Evolutionary conservation across 2,888 invertebrate species (phyloP), one percentile per base, ranked within the genome.

Genomic region (Actias luna): DNA sequence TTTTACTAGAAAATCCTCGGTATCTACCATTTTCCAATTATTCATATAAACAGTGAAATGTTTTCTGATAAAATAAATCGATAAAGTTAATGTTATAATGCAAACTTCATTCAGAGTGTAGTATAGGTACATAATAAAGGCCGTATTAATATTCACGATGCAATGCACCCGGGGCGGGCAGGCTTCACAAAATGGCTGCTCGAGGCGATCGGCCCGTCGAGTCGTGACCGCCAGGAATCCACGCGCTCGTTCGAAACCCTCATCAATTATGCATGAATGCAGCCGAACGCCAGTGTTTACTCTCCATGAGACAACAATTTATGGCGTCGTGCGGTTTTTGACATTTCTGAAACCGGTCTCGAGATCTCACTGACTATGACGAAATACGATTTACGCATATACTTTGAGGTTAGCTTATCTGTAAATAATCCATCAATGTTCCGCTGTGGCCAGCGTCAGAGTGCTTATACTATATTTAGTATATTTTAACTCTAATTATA

Each of bases 221-320:
- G 84, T 90, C 90, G 91, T 90, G 90, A 90, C 89, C 87, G 89
- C 82, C 86, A 82, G 89, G 92, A 90, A 88, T 91, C 89, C 86
- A 88, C 84, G 85, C 87, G 85, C 80, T 87, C 84, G 85, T 81
- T 85, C 72, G 82, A 79, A 84, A 86, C 88, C 87, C 89, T 88
- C 91, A 92, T 92, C 90, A 91, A 89, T 92, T 90, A 92, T 92
- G 90, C 89, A 91, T 90, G 91, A 92, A 91, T 90, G 91, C 88
- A 88, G 83, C 83, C 82, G 83, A 90, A 85, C 87, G 87, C 80
- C 88, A 84, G 88, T 91, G 91, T 91, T 91, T 89, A 88, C 90
- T 88, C 87, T 89, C 87, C 86, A 85, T 81, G 87, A 87, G 88
- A 90, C 88, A 86, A 87, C 87, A 86, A 92, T 92, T 92, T 91